Evolutionary conservation across 2,113 vertebrate genomes (phyloP), one percentile per base, ranked within the genome.

Genomic region (Cairina moschata): DNA sequence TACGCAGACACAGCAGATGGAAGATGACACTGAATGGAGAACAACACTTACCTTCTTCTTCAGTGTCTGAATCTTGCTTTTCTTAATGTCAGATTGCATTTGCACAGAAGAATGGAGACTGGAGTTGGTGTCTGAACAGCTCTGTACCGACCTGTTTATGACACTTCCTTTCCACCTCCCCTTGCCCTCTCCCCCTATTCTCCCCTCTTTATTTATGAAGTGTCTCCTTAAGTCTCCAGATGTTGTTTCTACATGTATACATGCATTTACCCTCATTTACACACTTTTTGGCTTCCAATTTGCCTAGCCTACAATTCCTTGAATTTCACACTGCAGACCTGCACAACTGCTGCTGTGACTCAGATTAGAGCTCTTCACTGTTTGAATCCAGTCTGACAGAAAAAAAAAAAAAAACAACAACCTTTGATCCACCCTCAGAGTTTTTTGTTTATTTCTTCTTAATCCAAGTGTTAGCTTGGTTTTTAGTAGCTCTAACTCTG

Each of bases 371-470:
- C 21, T 77, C 34, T 29, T 68, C 36, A 52, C 38, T 42, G 4
- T 69, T 42, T 28, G 38, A 76, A 18, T 28, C 44, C 22, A 32
- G 9, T 72, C 18, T 72, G 38, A 22, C 38, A 85, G 63, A 79
- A 79, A 48, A 46, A 21, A 76, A 95, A 32, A 46, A 46, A 76
- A 95, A 36, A 44, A 46, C 36, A 76, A 95, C 42, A 42, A 42
- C 3, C 7, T 80, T 92, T 83, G 32, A 44, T 93, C 75, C 32
- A 4, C 8, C 7, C 34, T 92, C 54, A 7, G 44, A 73, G 25
- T 23, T 56, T 14, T 59, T 66, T 85, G 31, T 75, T 82, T 85
- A 46, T 52, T 42, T 66, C 78, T 83, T 67, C 25, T 52, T 72
- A 85, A 85, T 93, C 38, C 23, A 3, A 40, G 2, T 31, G 22